Evolutionary conservation across 2,888 invertebrate genomes (phyloP).

Genomic region (Chamaedrilus cognettii): DNA sequence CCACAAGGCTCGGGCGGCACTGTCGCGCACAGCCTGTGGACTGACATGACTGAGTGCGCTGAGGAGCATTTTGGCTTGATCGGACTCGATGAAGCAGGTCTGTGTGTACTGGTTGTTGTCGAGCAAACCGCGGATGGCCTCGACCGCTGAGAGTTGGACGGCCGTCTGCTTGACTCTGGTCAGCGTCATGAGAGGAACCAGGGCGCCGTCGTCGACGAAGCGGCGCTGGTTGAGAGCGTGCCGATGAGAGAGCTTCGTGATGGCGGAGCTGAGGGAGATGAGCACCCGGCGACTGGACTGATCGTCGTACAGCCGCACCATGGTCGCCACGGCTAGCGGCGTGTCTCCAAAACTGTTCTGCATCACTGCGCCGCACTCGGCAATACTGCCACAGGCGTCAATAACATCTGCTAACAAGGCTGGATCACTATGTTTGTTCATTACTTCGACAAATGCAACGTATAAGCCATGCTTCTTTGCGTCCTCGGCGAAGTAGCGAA

Average conservation of each 20-base stretch:
- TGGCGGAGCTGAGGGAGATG: background rate
- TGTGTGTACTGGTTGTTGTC: slow-evolving; percentile 9
- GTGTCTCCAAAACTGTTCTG: background rate
- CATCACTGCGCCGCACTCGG: background rate
- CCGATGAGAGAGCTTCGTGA: background rate
- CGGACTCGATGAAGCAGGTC: background rate
- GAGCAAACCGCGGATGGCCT: background rate
- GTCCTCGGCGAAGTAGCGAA: background rate
- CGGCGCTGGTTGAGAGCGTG: slow-evolving; percentile 5
- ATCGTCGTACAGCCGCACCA: background rate
- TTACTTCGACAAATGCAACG: background rate
- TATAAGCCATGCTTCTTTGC: background rate
- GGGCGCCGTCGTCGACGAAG: background rate
- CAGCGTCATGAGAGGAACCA: slow-evolving; percentile 1
- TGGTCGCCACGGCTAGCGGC: background rate
- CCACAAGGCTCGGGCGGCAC: background rate
- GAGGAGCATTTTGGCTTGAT: background rate
- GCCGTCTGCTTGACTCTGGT: background rate
- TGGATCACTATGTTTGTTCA: background rate
- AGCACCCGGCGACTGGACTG: slow-evolving; percentile 5
- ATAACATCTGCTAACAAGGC: background rate
- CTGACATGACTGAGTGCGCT: background rate
- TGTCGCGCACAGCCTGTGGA: background rate
- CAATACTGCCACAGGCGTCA: background rate
- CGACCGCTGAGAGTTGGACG: slow-evolving; percentile 2